phyloP scores from a whole-genome alignment of 2,888 invertebrate species.

The Drosophila helvetica region DNA sequence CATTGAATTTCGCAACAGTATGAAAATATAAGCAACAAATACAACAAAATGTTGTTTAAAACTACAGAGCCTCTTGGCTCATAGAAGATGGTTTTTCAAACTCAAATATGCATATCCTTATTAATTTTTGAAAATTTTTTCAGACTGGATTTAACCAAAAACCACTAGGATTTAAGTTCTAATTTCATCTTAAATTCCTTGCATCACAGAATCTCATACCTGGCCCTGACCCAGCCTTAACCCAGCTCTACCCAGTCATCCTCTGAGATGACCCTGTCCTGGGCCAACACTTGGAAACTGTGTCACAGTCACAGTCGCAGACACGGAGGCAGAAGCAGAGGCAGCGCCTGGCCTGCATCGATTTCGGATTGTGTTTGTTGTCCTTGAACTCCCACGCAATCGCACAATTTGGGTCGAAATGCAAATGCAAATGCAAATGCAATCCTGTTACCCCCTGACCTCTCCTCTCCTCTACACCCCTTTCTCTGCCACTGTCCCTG shows the following conservation, averaged over 20 bases:
- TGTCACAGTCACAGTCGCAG: background rate
- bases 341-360: background rate
- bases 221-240: too few relatives aligned
- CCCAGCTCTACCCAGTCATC: background rate
- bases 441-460: slow-evolving; percentile 4
- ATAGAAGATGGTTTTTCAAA: too few relatives aligned
- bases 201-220: background rate
- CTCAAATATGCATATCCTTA: too few relatives aligned
- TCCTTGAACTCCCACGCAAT: slow-evolving; percentile 35
- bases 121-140: too few relatives aligned
- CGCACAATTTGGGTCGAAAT: slow-evolving; percentile 42
- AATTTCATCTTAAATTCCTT: background rate
- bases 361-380: background rate
- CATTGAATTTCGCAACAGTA: too few relatives aligned
- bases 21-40: too few relatives aligned
- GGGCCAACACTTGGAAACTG: background rate
- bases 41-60: too few relatives aligned
- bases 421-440: slow-evolving; percentile 49
- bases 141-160: too few relatives aligned
- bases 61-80: too few relatives aligned
- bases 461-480: background rate
- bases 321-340: background rate
- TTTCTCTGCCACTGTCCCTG: slow-evolving; percentile 7
- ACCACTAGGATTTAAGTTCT: too few relatives aligned
- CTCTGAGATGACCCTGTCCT: background rate